Evolutionary conservation across 2,888 invertebrate species (phyloP).

Genomic region (Torymus tubicola): DNA sequence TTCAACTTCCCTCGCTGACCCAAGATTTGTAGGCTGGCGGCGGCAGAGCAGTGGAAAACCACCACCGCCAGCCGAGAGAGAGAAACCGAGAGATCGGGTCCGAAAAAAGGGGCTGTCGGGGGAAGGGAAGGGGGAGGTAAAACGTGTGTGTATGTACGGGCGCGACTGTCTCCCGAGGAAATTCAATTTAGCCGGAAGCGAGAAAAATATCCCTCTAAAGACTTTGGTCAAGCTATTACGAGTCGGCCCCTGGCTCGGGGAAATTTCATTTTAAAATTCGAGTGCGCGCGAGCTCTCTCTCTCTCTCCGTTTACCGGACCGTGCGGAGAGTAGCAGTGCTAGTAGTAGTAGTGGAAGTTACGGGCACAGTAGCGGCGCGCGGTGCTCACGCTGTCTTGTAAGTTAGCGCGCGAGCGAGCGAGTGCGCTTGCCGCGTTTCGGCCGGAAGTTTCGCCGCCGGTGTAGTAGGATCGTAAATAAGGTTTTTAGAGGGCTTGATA

Average conservation of each 20-base stretch:
- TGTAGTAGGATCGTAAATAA: neutral
- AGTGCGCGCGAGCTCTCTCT: neutral
- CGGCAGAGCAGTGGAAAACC: neutral
- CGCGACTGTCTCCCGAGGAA: constrained; percentile 13
- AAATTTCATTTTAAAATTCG: constrained; percentile 43
- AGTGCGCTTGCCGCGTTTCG: neutral
- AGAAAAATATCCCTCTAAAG: constrained; percentile 36
- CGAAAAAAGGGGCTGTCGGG: neutral
- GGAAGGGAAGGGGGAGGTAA: neutral
- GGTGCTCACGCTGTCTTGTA: neutral
- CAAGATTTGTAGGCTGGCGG: constrained; percentile 24
- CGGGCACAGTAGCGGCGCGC: neutral
- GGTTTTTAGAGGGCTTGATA: no score
- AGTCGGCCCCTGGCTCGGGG: neutral
- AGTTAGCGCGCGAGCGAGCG: neutral
- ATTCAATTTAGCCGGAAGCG: constrained; percentile 49
- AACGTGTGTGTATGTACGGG: neutral
- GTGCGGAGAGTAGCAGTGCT: neutral
- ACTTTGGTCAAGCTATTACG: constrained; percentile 34
- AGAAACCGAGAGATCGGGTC: neutral
- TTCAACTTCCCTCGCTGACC: no score
- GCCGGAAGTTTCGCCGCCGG: neutral
- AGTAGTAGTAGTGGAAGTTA: neutral
- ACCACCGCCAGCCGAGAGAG: neutral
- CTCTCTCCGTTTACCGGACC: neutral